Evolutionary conservation across 2,113 vertebrate genomes (phyloP), one percentile per base, ranked within the genome.

Genomic region (Cephalopholis sonnerati): DNA sequence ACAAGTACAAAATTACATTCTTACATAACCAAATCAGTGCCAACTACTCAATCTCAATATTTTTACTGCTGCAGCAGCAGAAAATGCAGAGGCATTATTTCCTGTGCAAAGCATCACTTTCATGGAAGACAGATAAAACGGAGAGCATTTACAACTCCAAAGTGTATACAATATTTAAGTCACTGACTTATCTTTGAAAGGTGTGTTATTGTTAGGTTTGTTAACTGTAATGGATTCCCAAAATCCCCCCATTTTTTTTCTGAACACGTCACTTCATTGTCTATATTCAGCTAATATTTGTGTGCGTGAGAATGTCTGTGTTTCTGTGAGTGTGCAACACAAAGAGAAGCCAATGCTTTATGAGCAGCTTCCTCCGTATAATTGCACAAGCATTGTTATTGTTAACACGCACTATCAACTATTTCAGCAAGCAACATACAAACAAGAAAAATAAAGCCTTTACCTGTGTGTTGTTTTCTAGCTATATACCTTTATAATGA

Each of bases 401-500:
- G 82, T 75, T 85, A 92, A 88, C 83, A 85, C 62, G 83, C 77
- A 74, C 80, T 11, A 87, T 87, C 51, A 74, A 81, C 54, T 67
- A 61, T 64, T 81, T 29, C 74, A 74, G 81, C 63, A 6, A 27
- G 66, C 22, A 44, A 78, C 61, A 54, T 46, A 59, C 75, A 87
- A 79, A 82, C 55, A 86, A 69, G 65, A 36, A 71, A 70, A 74
- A 78, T 44, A 62, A 72, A 68, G 51, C 75, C 36, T 77, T 69
- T 85, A 85, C 79, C 85, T 77, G 62, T 10, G 17, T 5, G 48
- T 86, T 86, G 79, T 87, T 91, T 87, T 74, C 62, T 46, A 27
- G 51, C 54, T 62, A 41, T 74, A 83, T 86, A 86, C 67, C 71
- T 87, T 89, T 83, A 89, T 93, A 93, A 95, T 95, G 92, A 95